Conservation (phyloP, 1,140 invertebrate genomes). For the Aphidius ervi region DNA sequence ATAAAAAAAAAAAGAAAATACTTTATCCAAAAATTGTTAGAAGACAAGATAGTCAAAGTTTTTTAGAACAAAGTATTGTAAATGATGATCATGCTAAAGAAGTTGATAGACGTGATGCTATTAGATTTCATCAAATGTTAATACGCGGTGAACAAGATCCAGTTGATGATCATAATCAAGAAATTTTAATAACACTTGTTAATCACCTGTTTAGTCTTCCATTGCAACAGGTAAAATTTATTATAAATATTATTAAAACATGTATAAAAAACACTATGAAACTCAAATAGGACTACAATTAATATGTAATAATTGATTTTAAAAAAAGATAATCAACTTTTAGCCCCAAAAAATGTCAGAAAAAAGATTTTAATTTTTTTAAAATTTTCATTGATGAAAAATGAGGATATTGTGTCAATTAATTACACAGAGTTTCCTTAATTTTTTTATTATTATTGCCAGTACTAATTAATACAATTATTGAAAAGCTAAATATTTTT, state of each 20-base stretch:
- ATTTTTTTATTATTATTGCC: no score
- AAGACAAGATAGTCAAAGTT: conserved; percentile 8
- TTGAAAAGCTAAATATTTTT: no score
- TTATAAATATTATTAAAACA: no score
- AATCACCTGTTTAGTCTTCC: conserved; percentile 45
- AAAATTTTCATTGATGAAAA: conserved; percentile 8
- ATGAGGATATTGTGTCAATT: no score
- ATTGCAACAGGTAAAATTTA: conserved; percentile 36
- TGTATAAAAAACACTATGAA: no score
- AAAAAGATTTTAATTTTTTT: no score
- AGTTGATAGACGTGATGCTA: conserved; percentile 17
- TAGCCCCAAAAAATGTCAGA: no score
- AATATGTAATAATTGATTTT: no score
- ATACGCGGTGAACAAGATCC: conserved; percentile 23
- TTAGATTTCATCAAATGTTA: conserved; percentile 28
- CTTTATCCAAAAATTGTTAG: conserved; percentile 9
- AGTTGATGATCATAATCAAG: conserved; percentile 31
- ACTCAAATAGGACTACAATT: no score
- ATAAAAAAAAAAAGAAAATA: not conserved
- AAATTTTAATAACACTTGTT: conserved; percentile 41
- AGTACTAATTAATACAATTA: no score
- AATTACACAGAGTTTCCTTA: no score
- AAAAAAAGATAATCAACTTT: no score
- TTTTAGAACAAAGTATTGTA: conserved; percentile 16
- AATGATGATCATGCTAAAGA: not conserved